Evolutionary conservation across 2,888 invertebrate species (phyloP), one percentile per base, ranked within the genome.

Genomic region (Eupithecia subfuscata): DNA sequence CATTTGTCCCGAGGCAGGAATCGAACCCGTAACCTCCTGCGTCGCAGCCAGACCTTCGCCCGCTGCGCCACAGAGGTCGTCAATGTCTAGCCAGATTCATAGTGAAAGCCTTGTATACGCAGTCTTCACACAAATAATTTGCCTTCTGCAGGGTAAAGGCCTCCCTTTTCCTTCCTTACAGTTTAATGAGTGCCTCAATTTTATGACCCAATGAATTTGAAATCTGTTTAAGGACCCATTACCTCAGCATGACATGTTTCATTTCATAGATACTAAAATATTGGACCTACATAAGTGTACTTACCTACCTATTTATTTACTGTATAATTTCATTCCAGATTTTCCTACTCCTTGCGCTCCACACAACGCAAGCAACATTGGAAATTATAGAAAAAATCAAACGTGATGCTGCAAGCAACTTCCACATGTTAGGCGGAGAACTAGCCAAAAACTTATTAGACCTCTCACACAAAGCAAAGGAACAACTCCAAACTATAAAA

Each of bases 281-380:
- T 64, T 16, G 25, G 16, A 18, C 37, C 40, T 37, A 37, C 37
- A 37, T 37, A 34, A 5, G 5, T 34, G 5, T 34, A 37, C 37
- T 7, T 8, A 7, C 5, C 0, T 37, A 8, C 8, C 5, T 40
- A 40, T 43, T 43, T 14, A 43, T 43, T 43, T 43, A 40, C 14
- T 45, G 0, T 4, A 45, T 0, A 43, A 5, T 37, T 18, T 76
- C 43, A 64, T 70, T 40, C 86, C 85, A 93, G 93, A 82, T 92
- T 16, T 83, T 85, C 34, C 80, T 92, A n/a, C 81, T 89, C 67
- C 78, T 89, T 64, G 78, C 86, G 30, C 75, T 90, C 16, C 87
- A 89, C 56, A 60, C 85, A 68, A 79, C 88, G 52, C 79, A 85
- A 73, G 91, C 90, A 1, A 91, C 91, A 16, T 79, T 92, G 5